Percentiles rank a stretch among this genome's conserved stretches.
Evolutionary conservation across 1,140 invertebrate species (phyloP).

Genomic region (Diabrotica undecimpunctata): DNA sequence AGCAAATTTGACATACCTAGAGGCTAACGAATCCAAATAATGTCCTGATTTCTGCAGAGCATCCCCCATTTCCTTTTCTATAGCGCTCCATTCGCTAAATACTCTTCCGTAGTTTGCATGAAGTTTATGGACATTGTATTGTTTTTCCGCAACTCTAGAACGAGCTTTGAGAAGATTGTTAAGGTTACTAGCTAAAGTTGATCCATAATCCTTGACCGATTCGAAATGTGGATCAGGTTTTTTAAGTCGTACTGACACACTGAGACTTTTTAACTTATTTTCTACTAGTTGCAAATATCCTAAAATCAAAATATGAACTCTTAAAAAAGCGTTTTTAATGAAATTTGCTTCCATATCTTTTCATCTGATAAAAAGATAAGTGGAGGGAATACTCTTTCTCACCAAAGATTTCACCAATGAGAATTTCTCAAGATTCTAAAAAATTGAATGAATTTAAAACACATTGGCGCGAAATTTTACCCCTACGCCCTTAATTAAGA

Average conservation of each 20-base stretch:
- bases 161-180: conserved; percentile 58
- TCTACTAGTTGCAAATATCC: conserved; percentile 70
- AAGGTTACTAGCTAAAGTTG: conserved; percentile 65
- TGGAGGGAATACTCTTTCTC: too few relatives aligned
- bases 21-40: conserved; percentile 73
- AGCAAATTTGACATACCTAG: conserved; percentile 42
- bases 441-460: too few relatives aligned
- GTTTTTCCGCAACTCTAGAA: conserved; percentile 69
- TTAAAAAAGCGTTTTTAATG: too few relatives aligned
- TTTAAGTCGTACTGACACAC: conserved; percentile 69
- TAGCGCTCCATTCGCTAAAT: conserved; percentile 82
- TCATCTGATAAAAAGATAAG: too few relatives aligned
- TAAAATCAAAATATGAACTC: conserved; percentile 38
- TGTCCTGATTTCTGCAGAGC: conserved; percentile 66
- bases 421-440: too few relatives aligned
- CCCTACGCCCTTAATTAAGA: too few relatives aligned
- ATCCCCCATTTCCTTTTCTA: conserved; percentile 80
- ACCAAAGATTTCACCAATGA: too few relatives aligned
- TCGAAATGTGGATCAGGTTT: conserved; percentile 73
- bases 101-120: conserved; percentile 78
- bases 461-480: too few relatives aligned
- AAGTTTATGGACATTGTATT: conserved; percentile 76
- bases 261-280: conserved; percentile 71
- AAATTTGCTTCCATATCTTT: too few relatives aligned
- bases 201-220: conserved; percentile 70